A percentile compares a stretch with the other conserved stretches of the same genome.
phyloP scores from a whole-genome alignment of 2,113 vertebrate species.

The Pitta sordida region DNA sequence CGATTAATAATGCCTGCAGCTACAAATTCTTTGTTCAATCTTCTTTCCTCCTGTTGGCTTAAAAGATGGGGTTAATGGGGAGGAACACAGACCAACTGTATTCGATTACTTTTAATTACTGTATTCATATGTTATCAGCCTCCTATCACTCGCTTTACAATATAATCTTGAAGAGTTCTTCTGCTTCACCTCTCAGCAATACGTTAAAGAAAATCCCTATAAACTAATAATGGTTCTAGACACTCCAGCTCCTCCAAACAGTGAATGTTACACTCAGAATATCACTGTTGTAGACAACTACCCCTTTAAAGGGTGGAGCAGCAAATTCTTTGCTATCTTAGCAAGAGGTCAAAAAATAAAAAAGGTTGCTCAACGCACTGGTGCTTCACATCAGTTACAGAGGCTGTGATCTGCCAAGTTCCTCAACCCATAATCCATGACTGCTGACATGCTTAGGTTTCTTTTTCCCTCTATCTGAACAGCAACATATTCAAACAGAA shows the following conservation, averaged over 20 bases:
- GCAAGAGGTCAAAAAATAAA: neutral
- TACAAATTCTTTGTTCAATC: neutral
- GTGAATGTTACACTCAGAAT: neutral
- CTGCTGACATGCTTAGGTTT: neutral
- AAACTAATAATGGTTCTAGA: neutral
- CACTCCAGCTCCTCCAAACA: neutral
- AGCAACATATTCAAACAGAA: neutral
- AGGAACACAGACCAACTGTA: neutral
- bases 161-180: neutral
- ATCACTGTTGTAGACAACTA: neutral
- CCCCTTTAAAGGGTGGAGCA: neutral
- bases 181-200: neutral
- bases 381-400: neutral
- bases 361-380: neutral
- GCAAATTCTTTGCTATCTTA: neutral
- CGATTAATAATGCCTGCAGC: neutral
- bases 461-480: neutral
- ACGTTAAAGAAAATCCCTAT: neutral
- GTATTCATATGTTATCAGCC: neutral
- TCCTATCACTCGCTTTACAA: neutral
- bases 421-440: accelerated
- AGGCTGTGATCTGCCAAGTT: neutral
- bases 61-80: accelerated
- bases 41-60: neutral
- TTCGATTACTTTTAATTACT: neutral